Percentiles rank a stretch among this genome's conserved stretches.
Evolutionary conservation across 2,797 vertebrate species (phyloP).

Genomic region (Sebastes kiyomatsui): DNA sequence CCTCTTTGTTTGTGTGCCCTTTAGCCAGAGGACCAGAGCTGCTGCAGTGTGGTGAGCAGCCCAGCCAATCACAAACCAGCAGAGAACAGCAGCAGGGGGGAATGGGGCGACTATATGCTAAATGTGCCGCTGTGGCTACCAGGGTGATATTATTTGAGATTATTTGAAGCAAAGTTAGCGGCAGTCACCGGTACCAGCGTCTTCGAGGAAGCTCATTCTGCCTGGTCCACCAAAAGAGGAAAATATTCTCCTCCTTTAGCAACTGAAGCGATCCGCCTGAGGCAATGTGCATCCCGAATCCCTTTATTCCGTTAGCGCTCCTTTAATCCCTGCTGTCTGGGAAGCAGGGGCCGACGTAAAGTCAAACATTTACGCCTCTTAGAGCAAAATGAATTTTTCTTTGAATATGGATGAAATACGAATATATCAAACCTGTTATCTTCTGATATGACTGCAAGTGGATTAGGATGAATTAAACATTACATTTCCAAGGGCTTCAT

Average conservation of each 20-base stretch:
- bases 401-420: slow-evolving; percentile 52
- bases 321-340: slow-evolving; percentile 68
- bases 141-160: slow-evolving; percentile 62
- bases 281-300: slow-evolving; percentile 62
- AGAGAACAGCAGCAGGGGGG: slow-evolving; percentile 32
- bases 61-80: slow-evolving; percentile 52
- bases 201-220: slow-evolving; percentile 52
- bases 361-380: slow-evolving; percentile 62
- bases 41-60: slow-evolving; percentile 39
- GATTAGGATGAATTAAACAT: slow-evolving; percentile 62
- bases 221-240: slow-evolving; percentile 38
- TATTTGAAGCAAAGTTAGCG: slow-evolving; percentile 45
- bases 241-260: slow-evolving; percentile 53
- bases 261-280: slow-evolving; percentile 51
- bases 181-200: slow-evolving; percentile 25
- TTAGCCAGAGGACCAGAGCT: slow-evolving; percentile 63
- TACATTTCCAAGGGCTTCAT: slow-evolving; percentile 18
- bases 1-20: slow-evolving; percentile 72
- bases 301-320: slow-evolving; percentile 66
- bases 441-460: slow-evolving; percentile 43
- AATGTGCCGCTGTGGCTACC: slow-evolving; percentile 50
- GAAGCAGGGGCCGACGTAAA: slow-evolving; percentile 59
- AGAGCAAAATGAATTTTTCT: slow-evolving; percentile 51
- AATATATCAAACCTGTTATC: slow-evolving; percentile 61
- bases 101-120: slow-evolving; percentile 56